These are phyloP conservation scores for Goniozus legneri DNA, from an alignment of 1,140 invertebrate species.

Conservation along the genomic window DNA sequence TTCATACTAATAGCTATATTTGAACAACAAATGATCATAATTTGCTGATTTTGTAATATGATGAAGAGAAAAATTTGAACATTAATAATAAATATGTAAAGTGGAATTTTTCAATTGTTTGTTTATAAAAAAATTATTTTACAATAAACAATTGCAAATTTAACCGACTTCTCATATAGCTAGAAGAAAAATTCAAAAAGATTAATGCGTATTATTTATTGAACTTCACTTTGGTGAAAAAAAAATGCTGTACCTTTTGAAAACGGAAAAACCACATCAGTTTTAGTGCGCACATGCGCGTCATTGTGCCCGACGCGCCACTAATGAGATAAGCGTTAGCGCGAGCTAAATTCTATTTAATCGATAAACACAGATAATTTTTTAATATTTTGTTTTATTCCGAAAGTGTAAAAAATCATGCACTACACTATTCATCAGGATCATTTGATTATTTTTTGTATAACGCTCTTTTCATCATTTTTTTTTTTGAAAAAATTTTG, in stretches of 20 bases:
- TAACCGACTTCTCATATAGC: not conserved
- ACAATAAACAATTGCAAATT: slow-evolving; percentile 3
- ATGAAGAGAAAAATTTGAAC: no score
- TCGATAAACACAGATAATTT: not conserved
- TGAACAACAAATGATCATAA: no score
- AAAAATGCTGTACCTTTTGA: not conserved
- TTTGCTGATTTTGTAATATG: no score
- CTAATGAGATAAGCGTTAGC: no score
- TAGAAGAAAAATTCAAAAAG: not conserved
- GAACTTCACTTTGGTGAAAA: not conserved
- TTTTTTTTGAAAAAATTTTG: slow-evolving; percentile 1
- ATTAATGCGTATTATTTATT: not conserved
- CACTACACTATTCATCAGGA: not conserved
- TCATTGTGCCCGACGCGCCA: no score
- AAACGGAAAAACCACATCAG: not conserved
- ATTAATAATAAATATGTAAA: no score
- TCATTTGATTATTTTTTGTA: not conserved
- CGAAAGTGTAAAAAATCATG: not conserved
- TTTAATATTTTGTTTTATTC: not conserved
- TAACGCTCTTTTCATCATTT: not conserved
- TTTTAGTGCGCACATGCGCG: no score
- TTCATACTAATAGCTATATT: no score
- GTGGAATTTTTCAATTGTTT: no score
- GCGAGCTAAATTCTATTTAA: no score
- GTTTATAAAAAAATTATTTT: slow-evolving; percentile 1